Evolutionary conservation across 2,113 vertebrate species (phyloP), one percentile per base, ranked within the genome.

Genomic region (Pedionomus torquatus): DNA sequence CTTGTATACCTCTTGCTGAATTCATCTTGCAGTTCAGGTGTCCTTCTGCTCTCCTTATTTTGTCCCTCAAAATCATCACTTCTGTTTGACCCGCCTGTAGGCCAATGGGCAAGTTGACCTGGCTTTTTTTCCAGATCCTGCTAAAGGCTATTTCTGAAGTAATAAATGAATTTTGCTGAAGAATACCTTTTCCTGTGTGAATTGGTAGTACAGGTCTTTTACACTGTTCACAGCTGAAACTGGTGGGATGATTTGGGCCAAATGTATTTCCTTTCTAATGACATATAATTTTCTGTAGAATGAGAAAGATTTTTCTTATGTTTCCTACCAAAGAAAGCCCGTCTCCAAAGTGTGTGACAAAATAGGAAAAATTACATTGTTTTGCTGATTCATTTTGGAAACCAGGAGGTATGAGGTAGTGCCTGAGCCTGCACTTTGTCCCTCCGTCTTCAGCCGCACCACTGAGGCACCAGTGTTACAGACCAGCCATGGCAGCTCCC

Each of bases 371-470:
- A 76, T 54, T 30, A 41, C 9, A 33, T 7, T 37, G 23, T 85
- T 95, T 91, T 31, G 25, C 10, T 83, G 39, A 57, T 65, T 85
- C 77, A 3, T 52, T 94, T 93, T 79, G 52, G 44, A 95, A 89
- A 69, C 10, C n/a, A 57, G 37, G 19, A 76, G 21, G 13, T 55
- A 43, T 49, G 74, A 81, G 35, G 33, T 74, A 43, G 16, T 35
- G 7, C 35, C 35, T 78, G 66, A 86, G 65, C 17, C 31, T 82
- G 61, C 11, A 19, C 52, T 89, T 78, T 43, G 39, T 48, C 48
- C 57, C 35, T 64, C 24, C 55, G 75, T 15, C 28, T 63, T 49
- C 26, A 64, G 23, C 19, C 0, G 0, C 48, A 33, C 20, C 0
- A 0, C 48, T 75, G 64, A 83, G 31, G 41, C 43, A 63, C 31